These are phyloP conservation scores for Dioctria linearis DNA, from an alignment of 2,888 invertebrate genomes.

Conservation along the genomic window DNA sequence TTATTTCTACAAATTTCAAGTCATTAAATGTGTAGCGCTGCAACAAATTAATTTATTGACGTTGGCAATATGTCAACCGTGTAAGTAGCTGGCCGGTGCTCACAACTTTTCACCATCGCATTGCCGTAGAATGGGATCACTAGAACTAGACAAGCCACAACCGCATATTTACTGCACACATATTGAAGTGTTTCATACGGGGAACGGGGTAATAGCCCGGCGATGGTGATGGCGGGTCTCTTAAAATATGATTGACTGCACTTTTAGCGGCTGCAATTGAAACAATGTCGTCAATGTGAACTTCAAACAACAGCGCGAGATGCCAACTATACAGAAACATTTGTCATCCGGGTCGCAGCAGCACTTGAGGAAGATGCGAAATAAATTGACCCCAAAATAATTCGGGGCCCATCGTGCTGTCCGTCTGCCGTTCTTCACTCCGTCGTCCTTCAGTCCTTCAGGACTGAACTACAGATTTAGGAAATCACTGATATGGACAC, in stretches of 20 bases:
- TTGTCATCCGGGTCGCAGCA: slow-evolving; percentile 42
- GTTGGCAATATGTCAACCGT: slow-evolving; percentile 58
- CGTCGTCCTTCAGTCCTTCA: slow-evolving; percentile 34
- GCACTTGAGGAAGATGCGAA: slow-evolving; percentile 40
- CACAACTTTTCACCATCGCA: slow-evolving; percentile 19
- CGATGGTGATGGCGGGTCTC: not conserved
- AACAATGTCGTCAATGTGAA: slow-evolving; percentile 41
- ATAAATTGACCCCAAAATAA: slow-evolving; percentile 45
- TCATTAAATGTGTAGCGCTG: slow-evolving; percentile 38
- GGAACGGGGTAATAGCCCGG: not conserved
- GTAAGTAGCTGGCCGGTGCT: slow-evolving; percentile 48
- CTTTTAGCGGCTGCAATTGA: slow-evolving; percentile 50
- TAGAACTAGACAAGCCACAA: not conserved
- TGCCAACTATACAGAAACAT: slow-evolving; percentile 28
- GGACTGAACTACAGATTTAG: slow-evolving; percentile 41
- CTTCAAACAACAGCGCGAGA: slow-evolving; percentile 38
- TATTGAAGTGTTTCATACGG: not conserved
- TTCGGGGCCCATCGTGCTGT: not conserved
- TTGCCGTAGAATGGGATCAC: slow-evolving; percentile 6
- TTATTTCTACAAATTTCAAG: slow-evolving; percentile 6
- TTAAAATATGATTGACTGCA: slow-evolving; percentile 47
- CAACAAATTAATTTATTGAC: slow-evolving; percentile 59
- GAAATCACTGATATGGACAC: slow-evolving; percentile 56
- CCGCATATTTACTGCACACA: not conserved
- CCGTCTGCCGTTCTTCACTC: slow-evolving; percentile 14